phyloP scores from a whole-genome alignment of 23 tunicate genomes.

The Clavelina lepadiformis region DNA sequence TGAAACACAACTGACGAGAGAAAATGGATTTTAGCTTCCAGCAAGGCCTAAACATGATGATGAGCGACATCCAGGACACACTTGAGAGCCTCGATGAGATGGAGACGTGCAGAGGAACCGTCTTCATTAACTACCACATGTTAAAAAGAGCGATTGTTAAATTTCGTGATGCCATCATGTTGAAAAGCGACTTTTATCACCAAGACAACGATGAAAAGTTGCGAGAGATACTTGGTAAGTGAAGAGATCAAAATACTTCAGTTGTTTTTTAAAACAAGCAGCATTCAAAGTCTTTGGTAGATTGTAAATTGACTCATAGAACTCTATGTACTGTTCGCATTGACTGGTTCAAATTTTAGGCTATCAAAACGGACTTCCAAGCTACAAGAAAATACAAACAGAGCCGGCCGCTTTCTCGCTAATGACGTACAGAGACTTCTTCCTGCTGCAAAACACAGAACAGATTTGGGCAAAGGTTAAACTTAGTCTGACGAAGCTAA shows the following conservation, averaged over 20 bases:
- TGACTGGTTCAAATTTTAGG: neutral
- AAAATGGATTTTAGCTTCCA: slow-evolving; percentile 56
- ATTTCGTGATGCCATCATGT: slow-evolving; percentile 41
- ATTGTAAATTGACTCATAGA: neutral
- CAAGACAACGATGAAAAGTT: slow-evolving; percentile 49
- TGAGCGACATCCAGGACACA: slow-evolving; percentile 57
- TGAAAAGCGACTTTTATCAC: slow-evolving; percentile 33
- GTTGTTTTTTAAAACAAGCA: neutral
- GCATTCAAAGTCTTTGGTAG: neutral
- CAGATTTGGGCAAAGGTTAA: slow-evolving; percentile 71
- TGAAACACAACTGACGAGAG: too few species aligned
- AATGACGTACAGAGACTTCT: slow-evolving; percentile 61
- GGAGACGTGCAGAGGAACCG: slow-evolving; percentile 82
- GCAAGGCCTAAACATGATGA: slow-evolving; percentile 35
- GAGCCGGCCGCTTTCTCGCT: slow-evolving; percentile 33
- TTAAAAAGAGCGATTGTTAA: slow-evolving; percentile 48
- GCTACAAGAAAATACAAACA: neutral
- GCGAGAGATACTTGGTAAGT: slow-evolving; percentile 50
- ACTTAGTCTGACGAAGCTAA: slow-evolving; percentile 43
- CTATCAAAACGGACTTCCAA: neutral
- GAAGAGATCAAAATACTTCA: neutral
- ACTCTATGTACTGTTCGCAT: neutral
- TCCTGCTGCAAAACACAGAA: slow-evolving; percentile 76
- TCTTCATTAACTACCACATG: slow-evolving; percentile 29
- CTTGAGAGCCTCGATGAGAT: slow-evolving; percentile 63